A percentile compares a stretch with the other conserved stretches of the same genome.
phyloP scores from a whole-genome alignment of 2,113 vertebrate species.

The Ciconia maguari region DNA sequence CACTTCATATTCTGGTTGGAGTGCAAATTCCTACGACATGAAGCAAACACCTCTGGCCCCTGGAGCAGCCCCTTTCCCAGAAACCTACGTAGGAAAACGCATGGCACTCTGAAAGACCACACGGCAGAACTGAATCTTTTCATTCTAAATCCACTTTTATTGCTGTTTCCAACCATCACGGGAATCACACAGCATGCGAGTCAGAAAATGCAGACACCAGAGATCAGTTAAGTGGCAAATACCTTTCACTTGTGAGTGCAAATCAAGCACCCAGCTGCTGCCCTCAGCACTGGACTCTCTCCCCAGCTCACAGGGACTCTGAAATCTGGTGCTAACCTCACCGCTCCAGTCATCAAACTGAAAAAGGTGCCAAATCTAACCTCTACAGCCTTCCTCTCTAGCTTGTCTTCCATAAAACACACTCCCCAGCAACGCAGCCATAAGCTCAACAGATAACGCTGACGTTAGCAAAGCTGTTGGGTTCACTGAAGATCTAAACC shows the following conservation, averaged over 20 bases:
- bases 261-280: constrained; percentile 29
- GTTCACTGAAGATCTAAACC: neutral
- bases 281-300: constrained; percentile 19
- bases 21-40: neutral
- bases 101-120: neutral
- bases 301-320: neutral
- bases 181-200: neutral
- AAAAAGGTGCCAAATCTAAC: constrained; percentile 4
- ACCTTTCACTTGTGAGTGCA: constrained; percentile 10
- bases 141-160: constrained; percentile 24
- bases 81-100: constrained; percentile 12
- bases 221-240: constrained; percentile 59
- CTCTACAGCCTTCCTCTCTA: neutral
- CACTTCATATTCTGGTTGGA: neutral
- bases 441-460: neutral
- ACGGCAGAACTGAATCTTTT: constrained; percentile 27
- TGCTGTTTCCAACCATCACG: constrained; percentile 45
- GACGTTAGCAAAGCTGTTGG: neutral
- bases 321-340: constrained; percentile 14
- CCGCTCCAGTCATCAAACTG: neutral
- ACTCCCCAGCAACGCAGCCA: neutral
- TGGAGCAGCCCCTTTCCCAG: neutral
- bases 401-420: neutral
- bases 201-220: constrained; percentile 33
- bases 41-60: neutral